phyloP scores from a whole-genome alignment of 2,797 vertebrate species.

The Clamator glandarius region DNA sequence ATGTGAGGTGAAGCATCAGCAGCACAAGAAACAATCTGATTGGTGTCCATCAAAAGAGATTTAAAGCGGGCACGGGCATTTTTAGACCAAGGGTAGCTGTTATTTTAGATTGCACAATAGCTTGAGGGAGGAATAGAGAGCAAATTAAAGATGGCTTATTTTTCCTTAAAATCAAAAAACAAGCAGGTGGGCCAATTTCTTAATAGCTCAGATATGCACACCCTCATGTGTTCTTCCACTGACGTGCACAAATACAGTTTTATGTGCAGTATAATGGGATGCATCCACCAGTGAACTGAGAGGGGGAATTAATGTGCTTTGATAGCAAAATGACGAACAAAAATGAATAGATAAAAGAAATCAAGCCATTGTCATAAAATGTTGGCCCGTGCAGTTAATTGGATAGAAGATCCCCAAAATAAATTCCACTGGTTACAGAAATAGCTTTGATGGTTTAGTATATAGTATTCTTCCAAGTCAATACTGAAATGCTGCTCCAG shows the following conservation, averaged over 20 bases:
- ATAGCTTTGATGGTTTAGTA: conserved; percentile 7
- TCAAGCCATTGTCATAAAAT: not conserved
- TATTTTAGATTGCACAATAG: not conserved
- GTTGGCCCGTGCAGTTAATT: not conserved
- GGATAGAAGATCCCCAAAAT: conserved; percentile 22
- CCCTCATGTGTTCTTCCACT: not conserved
- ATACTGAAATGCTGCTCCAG: conserved; percentile 18
- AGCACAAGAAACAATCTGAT: not conserved
- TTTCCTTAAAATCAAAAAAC: not conserved
- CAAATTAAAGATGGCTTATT: not conserved
- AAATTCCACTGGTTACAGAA: not conserved
- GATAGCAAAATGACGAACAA: not conserved
- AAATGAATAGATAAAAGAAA: not conserved
- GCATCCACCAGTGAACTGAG: not conserved
- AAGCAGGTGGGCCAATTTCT: not conserved
- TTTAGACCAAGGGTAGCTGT: not conserved
- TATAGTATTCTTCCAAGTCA: conserved; percentile 1
- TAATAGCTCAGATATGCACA: not conserved
- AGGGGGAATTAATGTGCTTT: conserved; percentile 17
- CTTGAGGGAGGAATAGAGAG: not conserved
- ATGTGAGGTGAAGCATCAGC: fast-evolving
- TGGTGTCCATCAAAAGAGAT: not conserved
- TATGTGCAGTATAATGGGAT: not conserved
- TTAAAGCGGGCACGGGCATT: not conserved
- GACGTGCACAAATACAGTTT: not conserved